Evolutionary conservation across 1,140 invertebrate genomes (phyloP), one percentile per base, ranked within the genome.

Genomic region (Trichogramma pretiosum): DNA sequence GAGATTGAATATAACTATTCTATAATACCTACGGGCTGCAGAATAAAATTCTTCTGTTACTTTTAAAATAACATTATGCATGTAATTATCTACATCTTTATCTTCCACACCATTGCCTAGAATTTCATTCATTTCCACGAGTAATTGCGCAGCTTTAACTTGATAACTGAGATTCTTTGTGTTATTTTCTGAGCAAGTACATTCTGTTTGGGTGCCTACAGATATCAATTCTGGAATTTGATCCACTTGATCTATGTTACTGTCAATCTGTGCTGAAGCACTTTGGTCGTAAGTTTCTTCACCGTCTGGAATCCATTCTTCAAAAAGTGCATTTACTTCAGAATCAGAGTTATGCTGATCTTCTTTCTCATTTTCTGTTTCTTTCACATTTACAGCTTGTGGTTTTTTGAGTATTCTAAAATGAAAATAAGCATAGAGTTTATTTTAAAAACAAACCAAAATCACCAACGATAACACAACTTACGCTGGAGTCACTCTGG

Each of bases 111-210:
- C 3, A 8, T 18, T 10, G 3, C 19, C n/a, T 0, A 41, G 16
- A 13, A 16, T 32, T 32, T 32, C 26, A 19, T 41, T 28, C 26
- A 41, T 11, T 41, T 41, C 39, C 14, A 41, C 5, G 28, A 41
- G 32, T 18, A 41, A 16, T 41, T 13, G 28, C 11, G 18, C 39
- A 30, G 39, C 39, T 17, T 7, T 28, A 13, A 19, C 13, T 21
- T 41, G 24, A 7, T 10, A 17, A 16, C 39, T 36, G 5, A n/a
- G 11, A n/a, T 34, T n/a, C 5, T 34, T n/a, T n/a, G n/a, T n/a
- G n/a, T n/a, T n/a, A n/a, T n/a, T n/a, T n/a, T n/a, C n/a, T n/a
- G n/a, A n/a, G n/a, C n/a, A n/a, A n/a, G n/a, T n/a, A n/a, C n/a
- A n/a, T n/a, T n/a, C n/a, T n/a, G n/a, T n/a, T n/a, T n/a, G n/a